These are phyloP conservation scores for Sciurus vulgaris DNA, from an alignment of 2,797 vertebrate species.

Conservation along the genomic window DNA sequence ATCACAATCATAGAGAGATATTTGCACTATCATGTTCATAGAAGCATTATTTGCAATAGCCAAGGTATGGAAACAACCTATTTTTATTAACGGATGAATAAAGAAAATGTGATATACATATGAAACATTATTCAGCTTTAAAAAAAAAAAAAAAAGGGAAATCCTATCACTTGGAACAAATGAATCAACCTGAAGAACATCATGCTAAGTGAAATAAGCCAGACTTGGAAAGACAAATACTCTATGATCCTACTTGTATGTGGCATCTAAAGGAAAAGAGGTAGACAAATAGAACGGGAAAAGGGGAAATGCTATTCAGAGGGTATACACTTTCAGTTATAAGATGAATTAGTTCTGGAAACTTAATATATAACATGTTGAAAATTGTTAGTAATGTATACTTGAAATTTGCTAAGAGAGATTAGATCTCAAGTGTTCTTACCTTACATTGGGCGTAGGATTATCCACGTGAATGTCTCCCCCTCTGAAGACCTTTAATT, in stretches of 20 bases:
- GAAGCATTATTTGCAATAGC: too few relatives aligned
- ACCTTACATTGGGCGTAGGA: not conserved
- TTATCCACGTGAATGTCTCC: not conserved
- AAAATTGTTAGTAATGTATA: not conserved
- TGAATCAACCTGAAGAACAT: too few relatives aligned
- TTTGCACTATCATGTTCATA: too few relatives aligned
- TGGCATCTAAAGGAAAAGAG: not conserved
- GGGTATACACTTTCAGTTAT: not conserved
- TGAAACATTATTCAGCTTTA: too few relatives aligned
- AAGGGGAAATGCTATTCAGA: not conserved
- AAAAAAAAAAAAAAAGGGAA: too few relatives aligned
- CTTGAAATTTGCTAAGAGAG: not conserved
- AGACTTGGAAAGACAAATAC: too few relatives aligned
- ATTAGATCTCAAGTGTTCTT: not conserved
- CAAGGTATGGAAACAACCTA: too few relatives aligned
- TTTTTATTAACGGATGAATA: too few relatives aligned
- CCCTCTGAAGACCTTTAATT: not conserved
- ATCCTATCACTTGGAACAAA: too few relatives aligned
- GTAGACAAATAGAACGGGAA: not conserved
- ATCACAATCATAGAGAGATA: too few relatives aligned
- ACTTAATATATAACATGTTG: not conserved
- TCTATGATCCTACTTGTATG: not conserved
- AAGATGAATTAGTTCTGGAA: not conserved
- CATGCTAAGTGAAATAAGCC: too few relatives aligned
- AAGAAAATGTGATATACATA: too few relatives aligned